A percentile compares a stretch with the other conserved stretches of the same genome.
Conservation (phyloP, 2,113 vertebrate genomes). For the Oncorhynchus kisutch region DNA sequence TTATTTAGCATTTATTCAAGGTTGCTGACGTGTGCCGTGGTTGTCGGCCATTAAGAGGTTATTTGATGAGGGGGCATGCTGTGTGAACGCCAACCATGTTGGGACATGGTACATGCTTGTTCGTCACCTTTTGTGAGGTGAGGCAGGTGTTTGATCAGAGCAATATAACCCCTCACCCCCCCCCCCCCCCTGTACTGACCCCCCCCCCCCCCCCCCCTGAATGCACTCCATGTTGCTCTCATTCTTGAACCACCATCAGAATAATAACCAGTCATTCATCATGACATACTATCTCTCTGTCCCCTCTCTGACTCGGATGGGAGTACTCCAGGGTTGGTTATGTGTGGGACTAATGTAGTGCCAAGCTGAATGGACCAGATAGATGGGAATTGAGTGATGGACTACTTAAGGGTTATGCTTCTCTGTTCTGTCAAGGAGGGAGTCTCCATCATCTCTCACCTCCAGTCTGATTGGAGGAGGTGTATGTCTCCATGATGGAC, state of each 20-base stretch:
- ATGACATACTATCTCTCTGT: constrained; percentile 23
- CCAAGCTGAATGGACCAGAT: constrained; percentile 44
- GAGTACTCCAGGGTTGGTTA: background rate
- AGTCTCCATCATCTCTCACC: constrained; percentile 22
- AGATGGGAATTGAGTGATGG: constrained; percentile 55
- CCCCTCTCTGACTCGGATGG: constrained; percentile 18
- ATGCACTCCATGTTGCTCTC: background rate
- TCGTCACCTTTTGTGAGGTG: constrained; percentile 26
- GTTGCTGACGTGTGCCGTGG: constrained; percentile 33
- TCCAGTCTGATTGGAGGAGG: constrained; percentile 32
- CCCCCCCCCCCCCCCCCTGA: background rate
- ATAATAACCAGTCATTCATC: constrained; percentile 26
- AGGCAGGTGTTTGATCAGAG: background rate
- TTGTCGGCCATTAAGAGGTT: background rate
- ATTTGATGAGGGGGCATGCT: constrained; percentile 15
- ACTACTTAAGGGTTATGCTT: constrained; percentile 36
- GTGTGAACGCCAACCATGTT: constrained; percentile 6
- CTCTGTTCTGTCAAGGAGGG: constrained; percentile 56
- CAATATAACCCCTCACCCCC: constrained; percentile 9
- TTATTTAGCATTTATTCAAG: constrained; percentile 46
- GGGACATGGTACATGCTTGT: background rate
- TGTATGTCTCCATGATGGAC: background rate
- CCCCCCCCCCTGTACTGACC: constrained; percentile 48
- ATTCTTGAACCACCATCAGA: constrained; percentile 14
- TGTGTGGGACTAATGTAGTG: constrained; percentile 2